Evolutionary conservation across 2,888 invertebrate genomes (phyloP), one percentile per base, ranked within the genome.

Genomic region (Lagria hirta): DNA sequence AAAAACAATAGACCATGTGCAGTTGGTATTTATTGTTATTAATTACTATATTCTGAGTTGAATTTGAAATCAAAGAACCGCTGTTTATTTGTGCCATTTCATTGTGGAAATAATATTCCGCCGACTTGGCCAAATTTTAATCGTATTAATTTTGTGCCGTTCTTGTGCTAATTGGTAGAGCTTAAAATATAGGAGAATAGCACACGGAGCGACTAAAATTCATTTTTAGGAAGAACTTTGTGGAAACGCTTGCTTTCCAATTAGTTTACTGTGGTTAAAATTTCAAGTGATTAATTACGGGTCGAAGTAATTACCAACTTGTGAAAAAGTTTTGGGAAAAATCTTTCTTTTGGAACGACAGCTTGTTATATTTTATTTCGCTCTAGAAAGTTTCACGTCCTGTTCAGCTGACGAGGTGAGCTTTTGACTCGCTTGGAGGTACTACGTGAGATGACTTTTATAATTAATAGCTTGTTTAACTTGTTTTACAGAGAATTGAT

Each of bases 221-320:
- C 49, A 52, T 53, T 46, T 50, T 49, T 51, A 43, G 33, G 41
- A 32, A 45, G 41, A 38, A 34, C 46, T 54, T 36, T 36, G 34
- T 22, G 33, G 32, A 13, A 15, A 18, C 13, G 41, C 44, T 52
- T 41, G 48, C 50, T 52, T 52, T 54, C 49, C 54, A 57, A 55
- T 55, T 55, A 57, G 55, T 55, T 48, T 37, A 37, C 47, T 48
- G 43, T 43, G 51, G 51, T 52, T 55, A 50, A 56, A 56, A 59
- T 56, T 56, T 50, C 34, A 48, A 52, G 53, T 55, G 55, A 59
- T 57, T 59, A 59, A 59, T 59, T 55, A 53, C 54, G 49, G 51
- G 49, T 48, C 51, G 45, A 54, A 56, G 54, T 59, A 57, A 57
- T 56, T 57, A 52, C 53, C 37, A 51, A 47, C 53, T 49, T 46